Evolutionary conservation across 1,140 invertebrate genomes (phyloP).

Genomic region (Sminthurinus signatus): DNA sequence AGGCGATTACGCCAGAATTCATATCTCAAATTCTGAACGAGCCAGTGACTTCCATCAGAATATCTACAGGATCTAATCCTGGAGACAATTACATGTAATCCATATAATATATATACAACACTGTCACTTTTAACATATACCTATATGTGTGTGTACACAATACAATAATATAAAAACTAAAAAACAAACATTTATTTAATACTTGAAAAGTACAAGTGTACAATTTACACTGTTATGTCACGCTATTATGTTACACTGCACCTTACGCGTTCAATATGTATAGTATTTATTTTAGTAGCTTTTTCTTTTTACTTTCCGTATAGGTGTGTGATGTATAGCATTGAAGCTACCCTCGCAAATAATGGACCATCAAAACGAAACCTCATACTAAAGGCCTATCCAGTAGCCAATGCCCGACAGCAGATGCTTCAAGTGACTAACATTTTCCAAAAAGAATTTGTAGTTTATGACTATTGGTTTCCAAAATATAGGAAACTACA

Average conservation of each 20-base stretch:
- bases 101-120: too few relatives aligned
- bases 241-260: too few relatives aligned
- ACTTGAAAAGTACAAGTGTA: too few relatives aligned
- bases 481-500: constrained; percentile 11
- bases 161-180: too few relatives aligned
- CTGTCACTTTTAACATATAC: too few relatives aligned
- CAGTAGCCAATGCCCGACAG: constrained; percentile 16
- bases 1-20: constrained; percentile 3
- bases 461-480: constrained; percentile 17
- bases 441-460: constrained; percentile 22
- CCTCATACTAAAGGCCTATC: constrained; percentile 25
- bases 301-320: too few relatives aligned
- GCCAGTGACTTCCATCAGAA: background rate
- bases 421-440: constrained; percentile 23
- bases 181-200: too few relatives aligned
- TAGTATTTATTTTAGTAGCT: too few relatives aligned
- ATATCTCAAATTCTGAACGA: constrained; percentile 1
- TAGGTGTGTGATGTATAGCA: constrained; percentile 2
- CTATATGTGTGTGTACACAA: too few relatives aligned
- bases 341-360: constrained; percentile 7
- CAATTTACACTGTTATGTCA: background rate
- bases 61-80: background rate
- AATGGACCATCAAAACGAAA: background rate
- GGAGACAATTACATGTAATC: constrained; percentile 26
- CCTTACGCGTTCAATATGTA: too few relatives aligned